Conservation (phyloP, 2,113 vertebrate species). For the Gnathonemus longibarbis region DNA sequence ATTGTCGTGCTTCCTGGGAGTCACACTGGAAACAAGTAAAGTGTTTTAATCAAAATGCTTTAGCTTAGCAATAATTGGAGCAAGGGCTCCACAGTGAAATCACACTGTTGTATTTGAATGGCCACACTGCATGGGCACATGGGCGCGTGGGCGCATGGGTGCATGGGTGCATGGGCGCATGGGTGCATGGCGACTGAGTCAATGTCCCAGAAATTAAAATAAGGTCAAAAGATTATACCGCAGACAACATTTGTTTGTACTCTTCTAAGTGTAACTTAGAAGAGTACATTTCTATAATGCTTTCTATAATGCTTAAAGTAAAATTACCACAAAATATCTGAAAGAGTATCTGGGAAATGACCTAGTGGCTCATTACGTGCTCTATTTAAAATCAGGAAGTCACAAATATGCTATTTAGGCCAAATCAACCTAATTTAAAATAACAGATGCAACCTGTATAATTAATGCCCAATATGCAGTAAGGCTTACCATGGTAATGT, state of each 20-base stretch:
- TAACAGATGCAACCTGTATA: slow-evolving; percentile 2
- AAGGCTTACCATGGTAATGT: not conserved
- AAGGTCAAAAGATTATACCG: not conserved
- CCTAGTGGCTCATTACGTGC: not conserved
- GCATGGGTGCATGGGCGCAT: not conserved
- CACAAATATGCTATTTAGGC: not conserved
- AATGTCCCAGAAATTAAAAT: not conserved
- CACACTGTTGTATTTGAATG: not conserved
- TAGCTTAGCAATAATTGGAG: not conserved
- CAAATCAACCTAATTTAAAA: slow-evolving; percentile 4
- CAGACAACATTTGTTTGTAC: not conserved
- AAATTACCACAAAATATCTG: not conserved
- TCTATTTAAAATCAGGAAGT: slow-evolving; percentile 9
- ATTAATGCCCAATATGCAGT: not conserved
- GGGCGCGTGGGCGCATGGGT: not conserved
- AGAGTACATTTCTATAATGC: too few relatives aligned
- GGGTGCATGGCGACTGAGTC: not conserved
- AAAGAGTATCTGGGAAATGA: not conserved
- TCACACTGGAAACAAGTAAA: not conserved
- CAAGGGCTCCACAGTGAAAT: not conserved
- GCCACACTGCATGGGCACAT: not conserved
- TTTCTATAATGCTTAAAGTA: not conserved
- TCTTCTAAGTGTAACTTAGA: not conserved
- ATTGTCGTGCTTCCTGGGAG: not conserved
- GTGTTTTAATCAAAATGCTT: not conserved